Evolutionary conservation across 2,888 invertebrate species (phyloP), one percentile per base, ranked within the genome.

Genomic region (Nemapogon koenigi): DNA sequence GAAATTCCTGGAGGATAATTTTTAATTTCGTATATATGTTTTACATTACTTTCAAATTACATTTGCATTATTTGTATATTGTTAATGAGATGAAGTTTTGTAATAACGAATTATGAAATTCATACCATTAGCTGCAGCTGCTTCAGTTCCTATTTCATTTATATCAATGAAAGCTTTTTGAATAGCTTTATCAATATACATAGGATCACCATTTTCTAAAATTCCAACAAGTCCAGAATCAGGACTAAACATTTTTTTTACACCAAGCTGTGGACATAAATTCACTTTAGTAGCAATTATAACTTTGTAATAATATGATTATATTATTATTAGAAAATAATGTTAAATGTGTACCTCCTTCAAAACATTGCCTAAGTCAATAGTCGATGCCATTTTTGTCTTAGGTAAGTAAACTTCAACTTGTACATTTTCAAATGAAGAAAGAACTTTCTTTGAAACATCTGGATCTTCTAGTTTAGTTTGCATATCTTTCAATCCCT

Each of bases 331-430:
- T 10, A 11, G 29, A 11, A 6, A 10, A 6, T 8, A 29, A 6
- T 29, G 11, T 6, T 6, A 29, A 29, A 8, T 29, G 29, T n/a
- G 38, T 49, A 66, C 67, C 52, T 49, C 38, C 29, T 35, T 17
- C 26, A 62, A 46, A 13, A 55, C 28, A 2, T 48, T 37, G 19
- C 22, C 38, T 10, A 63, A 19, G 39, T 63, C 41, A 6, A 47
- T 45, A 4, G 38, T 13, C 2, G 53, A 50, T 2, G 36, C 25
- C 2, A 53, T 46, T 19, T 48, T 31, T 7, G 57, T 44, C 39
- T 43, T 46, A 2, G 65, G 65, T 1, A 59, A n/a, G 18, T 37
- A 48, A 1, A 57, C 39, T 11, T 46, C 1, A 14, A 56, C 49
- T 31, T 39, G 41, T 27, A 45, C 1, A 1, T 2, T 1, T 0